These are phyloP conservation scores for Drosophila ogumai DNA, from an alignment of 1,140 invertebrate species.

Conservation along the genomic window DNA sequence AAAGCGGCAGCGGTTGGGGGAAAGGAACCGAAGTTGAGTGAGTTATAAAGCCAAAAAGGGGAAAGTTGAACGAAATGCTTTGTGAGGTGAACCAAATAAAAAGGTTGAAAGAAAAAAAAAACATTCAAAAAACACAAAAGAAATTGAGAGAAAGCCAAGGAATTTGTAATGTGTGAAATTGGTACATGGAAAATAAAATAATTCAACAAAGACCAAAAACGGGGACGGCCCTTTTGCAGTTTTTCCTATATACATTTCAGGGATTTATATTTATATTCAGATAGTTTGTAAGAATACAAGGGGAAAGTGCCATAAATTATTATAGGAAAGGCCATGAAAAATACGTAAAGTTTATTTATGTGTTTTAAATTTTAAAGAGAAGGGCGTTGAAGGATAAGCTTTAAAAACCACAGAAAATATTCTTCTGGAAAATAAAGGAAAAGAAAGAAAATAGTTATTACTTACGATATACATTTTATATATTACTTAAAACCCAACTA, in stretches of 20 bases:
- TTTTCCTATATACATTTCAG: neutral
- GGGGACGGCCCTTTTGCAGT: constrained; percentile 1
- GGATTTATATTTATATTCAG: constrained; percentile 6
- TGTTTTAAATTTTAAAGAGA: neutral
- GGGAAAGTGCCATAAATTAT: neutral
- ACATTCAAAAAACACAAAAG: constrained; percentile 13
- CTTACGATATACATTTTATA: neutral
- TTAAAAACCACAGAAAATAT: neutral
- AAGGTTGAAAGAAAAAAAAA: constrained; percentile 20
- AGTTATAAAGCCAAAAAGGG: constrained; percentile 54
- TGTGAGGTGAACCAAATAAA: constrained; percentile 36
- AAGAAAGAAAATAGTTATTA: too few species aligned
- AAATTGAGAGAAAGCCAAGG: constrained; percentile 11
- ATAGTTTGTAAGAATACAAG: constrained; percentile 1
- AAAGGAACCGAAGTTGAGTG: constrained; percentile 25
- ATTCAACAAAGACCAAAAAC: constrained; percentile 7
- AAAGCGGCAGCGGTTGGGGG: constrained; percentile 4
- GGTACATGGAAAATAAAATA: constrained; percentile 11
- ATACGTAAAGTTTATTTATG: neutral
- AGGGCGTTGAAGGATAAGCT: neutral
- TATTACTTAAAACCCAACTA: neutral
- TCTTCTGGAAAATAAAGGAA: neutral
- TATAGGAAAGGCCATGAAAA: neutral
- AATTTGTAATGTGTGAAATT: constrained; percentile 29
- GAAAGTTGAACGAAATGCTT: constrained; percentile 41